Conservation (phyloP, 2,888 invertebrate species). For the Oeneis ivallda region DNA sequence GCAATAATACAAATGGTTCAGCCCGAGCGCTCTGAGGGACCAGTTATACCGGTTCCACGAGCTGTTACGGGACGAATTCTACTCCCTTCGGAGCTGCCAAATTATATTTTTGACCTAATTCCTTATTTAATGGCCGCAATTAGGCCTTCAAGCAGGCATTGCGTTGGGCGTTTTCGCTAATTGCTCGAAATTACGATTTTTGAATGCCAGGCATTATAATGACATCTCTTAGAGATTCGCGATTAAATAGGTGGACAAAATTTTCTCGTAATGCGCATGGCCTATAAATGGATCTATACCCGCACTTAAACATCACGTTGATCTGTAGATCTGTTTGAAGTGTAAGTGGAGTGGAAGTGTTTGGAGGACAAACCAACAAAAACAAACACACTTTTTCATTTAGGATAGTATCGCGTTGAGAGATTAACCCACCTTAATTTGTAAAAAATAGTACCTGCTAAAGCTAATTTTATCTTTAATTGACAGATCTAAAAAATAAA, state of each 20-base stretch:
- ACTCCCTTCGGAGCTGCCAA: not conserved
- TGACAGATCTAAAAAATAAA: too few relatives aligned
- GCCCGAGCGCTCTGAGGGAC: not conserved
- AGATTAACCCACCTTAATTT: too few relatives aligned
- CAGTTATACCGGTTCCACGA: not conserved
- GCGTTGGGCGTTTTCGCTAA: not conserved
- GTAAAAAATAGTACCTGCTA: too few relatives aligned
- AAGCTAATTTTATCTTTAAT: too few relatives aligned
- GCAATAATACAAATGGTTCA: not conserved
- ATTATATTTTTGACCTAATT: constrained; percentile 21
- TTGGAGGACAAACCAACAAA: not conserved
- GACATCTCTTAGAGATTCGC: too few relatives aligned
- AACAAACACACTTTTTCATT: not conserved
- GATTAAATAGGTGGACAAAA: too few relatives aligned
- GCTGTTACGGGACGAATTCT: not conserved
- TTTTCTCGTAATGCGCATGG: too few relatives aligned
- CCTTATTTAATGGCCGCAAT: not conserved
- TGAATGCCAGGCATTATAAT: not conserved
- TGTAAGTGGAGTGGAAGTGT: too few relatives aligned
- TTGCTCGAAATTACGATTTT: not conserved
- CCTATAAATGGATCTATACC: too few relatives aligned
- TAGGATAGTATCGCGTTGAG: too few relatives aligned
- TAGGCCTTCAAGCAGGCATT: not conserved
- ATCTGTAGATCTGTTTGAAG: too few relatives aligned
- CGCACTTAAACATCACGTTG: too few relatives aligned